These are phyloP conservation scores for Andrena praecox DNA, from an alignment of 2,888 invertebrate species.

Conservation along the genomic window DNA sequence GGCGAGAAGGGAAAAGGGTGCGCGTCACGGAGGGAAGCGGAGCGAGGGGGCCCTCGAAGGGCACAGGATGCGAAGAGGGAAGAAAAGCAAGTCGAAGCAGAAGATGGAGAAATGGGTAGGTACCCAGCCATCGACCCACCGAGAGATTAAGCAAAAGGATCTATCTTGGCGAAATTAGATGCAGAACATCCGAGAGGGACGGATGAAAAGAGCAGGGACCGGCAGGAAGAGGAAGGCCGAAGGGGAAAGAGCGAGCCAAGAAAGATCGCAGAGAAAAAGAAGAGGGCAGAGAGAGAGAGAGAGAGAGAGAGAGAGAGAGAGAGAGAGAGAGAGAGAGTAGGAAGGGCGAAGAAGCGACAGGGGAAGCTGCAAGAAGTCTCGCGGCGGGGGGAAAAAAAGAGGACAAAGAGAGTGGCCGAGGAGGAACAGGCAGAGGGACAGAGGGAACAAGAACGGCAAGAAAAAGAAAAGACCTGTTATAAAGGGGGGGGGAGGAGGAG, in stretches of 20 bases:
- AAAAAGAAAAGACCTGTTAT: conserved; percentile 35
- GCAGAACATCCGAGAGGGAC: conserved; percentile 10
- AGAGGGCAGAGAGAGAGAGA: neutral
- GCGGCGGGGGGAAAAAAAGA: conserved; percentile 1
- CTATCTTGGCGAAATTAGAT: too few relatives aligned
- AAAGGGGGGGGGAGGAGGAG: conserved; percentile 13
- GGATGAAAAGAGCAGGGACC: conserved; percentile 22
- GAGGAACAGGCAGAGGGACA: conserved; percentile 3
- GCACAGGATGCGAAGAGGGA: neutral
- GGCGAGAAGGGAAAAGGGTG: neutral
- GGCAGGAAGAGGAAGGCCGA: neutral
- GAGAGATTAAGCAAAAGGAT: neutral
- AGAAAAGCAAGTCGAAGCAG: neutral
- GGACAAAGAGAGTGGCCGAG: neutral
- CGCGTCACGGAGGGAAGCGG: neutral
- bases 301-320: conserved; percentile 6
- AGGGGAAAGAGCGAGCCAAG: conserved; percentile 23
- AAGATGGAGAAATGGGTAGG: too few relatives aligned
- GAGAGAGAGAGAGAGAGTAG: neutral
- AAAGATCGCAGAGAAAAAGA: conserved; percentile 19
- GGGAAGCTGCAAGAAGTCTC: conserved; percentile 6
- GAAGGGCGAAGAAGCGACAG: neutral
- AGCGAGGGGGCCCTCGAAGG: neutral
- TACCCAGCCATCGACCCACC: too few relatives aligned
- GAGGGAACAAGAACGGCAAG: conserved; percentile 30